Evolutionary conservation across 2,797 vertebrate genomes (phyloP).

Genomic region (Hippocampus kuda): DNA sequence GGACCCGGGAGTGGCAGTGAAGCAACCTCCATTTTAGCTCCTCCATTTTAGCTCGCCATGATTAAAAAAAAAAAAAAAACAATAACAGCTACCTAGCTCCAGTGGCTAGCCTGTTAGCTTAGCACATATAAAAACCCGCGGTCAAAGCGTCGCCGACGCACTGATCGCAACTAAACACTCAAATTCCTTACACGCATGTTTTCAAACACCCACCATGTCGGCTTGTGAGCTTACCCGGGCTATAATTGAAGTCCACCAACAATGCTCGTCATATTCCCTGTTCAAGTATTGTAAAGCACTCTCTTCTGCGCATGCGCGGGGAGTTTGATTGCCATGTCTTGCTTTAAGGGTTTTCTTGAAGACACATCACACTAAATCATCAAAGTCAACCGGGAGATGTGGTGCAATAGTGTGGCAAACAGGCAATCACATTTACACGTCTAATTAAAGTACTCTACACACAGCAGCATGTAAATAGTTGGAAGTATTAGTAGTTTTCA

Average conservation of each 20-base stretch:
- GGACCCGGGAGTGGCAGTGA: slow-evolving; percentile 59
- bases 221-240: slow-evolving; percentile 50
- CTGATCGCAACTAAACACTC: neutral
- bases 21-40: slow-evolving; percentile 70
- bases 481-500: neutral
- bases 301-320: slow-evolving; percentile 58
- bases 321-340: slow-evolving; percentile 42
- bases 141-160: neutral
- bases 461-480: neutral
- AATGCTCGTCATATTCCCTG: slow-evolving; percentile 63
- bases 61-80: slow-evolving; percentile 47
- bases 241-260: slow-evolving; percentile 52
- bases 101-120: slow-evolving; percentile 45
- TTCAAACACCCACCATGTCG: neutral
- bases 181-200: rapidly evolving
- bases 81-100: slow-evolving; percentile 64
- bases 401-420: neutral
- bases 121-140: slow-evolving; percentile 5
- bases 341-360: slow-evolving; percentile 25
- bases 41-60: slow-evolving; percentile 69
- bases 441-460: neutral
- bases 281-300: slow-evolving; percentile 66
- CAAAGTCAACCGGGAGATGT: neutral
- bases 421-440: neutral
- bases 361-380: neutral